Conservation (phyloP, 2,888 invertebrate species). For the Dichetophora obliterata region DNA sequence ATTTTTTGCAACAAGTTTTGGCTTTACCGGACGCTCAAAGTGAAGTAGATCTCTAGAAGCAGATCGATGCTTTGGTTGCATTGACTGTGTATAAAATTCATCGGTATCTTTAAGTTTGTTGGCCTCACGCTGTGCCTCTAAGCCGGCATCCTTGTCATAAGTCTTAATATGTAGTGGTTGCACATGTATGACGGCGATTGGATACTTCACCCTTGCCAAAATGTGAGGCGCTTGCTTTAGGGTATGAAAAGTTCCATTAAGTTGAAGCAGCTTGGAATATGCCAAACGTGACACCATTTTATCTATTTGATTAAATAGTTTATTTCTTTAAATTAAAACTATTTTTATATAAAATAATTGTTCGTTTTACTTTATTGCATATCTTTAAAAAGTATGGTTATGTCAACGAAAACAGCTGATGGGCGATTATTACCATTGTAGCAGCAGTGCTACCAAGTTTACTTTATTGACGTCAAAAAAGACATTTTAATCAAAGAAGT, state of each 20-base stretch:
- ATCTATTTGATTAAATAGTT: background rate
- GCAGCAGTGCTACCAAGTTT: background rate
- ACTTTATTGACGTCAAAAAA: too few relatives aligned
- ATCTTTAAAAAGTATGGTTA: background rate
- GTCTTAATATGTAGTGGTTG: conserved; percentile 56
- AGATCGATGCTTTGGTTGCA: background rate
- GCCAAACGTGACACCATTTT: conserved; percentile 22
- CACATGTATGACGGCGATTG: background rate
- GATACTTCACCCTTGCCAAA: background rate
- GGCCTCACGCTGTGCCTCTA: conserved; percentile 52
- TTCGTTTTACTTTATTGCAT: background rate
- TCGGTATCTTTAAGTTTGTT: conserved; percentile 43
- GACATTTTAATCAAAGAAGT: too few relatives aligned
- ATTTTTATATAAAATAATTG: background rate
- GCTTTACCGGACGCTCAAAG: background rate
- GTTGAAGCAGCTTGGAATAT: background rate
- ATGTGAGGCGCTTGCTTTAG: background rate
- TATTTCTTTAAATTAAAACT: background rate
- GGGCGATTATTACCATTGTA: background rate
- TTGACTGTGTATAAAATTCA: background rate
- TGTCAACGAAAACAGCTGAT: conserved; percentile 19
- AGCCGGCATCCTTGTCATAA: conserved; percentile 58
- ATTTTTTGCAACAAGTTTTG: background rate
- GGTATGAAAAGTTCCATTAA: background rate
- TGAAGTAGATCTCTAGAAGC: background rate